Conservation (phyloP, 2,888 invertebrate species). For the Drosophila gaucha region DNA sequence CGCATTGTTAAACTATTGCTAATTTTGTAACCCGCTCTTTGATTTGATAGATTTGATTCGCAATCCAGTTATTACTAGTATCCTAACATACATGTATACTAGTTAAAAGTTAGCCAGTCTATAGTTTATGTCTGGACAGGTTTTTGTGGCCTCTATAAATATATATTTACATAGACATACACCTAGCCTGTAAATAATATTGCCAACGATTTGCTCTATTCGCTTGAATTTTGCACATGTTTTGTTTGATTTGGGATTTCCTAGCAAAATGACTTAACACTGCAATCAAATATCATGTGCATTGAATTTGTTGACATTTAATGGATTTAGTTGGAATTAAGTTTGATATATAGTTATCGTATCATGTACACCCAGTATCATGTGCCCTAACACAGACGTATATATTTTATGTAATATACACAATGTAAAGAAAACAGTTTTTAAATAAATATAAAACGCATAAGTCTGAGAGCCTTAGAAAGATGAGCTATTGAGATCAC, state of each 20-base stretch:
- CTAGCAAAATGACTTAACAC: slow-evolving; percentile 1
- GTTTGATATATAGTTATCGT: neutral
- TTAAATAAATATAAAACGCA: no score
- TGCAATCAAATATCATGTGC: neutral
- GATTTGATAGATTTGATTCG: slow-evolving; percentile 37
- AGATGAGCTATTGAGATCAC: no score
- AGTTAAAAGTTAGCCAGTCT: slow-evolving; percentile 5
- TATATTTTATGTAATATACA: no score
- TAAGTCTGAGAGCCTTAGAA: no score
- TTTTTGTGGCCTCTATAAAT: slow-evolving; percentile 24
- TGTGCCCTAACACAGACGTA: neutral
- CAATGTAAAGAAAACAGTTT: no score
- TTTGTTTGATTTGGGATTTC: slow-evolving; percentile 22
- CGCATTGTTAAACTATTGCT: no score
- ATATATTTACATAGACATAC: neutral
- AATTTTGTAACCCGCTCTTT: no score
- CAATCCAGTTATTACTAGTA: slow-evolving; percentile 31
- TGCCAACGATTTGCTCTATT: slow-evolving; percentile 17
- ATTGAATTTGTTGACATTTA: neutral
- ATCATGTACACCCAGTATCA: neutral
- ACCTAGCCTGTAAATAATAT: slow-evolving; percentile 22
- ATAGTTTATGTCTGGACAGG: slow-evolving; percentile 35
- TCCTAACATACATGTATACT: slow-evolving; percentile 5
- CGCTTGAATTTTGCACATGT: slow-evolving; percentile 20
- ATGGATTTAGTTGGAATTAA: neutral